These are phyloP conservation scores for Limnephilus marmoratus DNA, from an alignment of 2,888 invertebrate species.

Conservation along the genomic window DNA sequence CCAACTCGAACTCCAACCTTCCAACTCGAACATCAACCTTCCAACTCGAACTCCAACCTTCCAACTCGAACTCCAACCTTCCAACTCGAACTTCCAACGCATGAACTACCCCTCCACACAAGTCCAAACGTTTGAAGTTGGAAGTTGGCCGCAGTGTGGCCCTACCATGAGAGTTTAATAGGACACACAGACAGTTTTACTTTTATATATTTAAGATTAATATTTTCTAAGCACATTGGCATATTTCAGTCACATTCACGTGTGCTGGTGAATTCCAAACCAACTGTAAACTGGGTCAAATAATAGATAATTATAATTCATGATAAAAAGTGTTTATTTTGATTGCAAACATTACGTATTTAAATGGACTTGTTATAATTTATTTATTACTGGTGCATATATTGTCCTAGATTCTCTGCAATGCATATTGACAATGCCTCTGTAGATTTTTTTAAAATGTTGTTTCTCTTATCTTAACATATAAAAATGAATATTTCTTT, in stretches of 20 bases:
- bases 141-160: too few species aligned
- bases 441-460: neutral
- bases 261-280: neutral
- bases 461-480: neutral
- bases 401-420: neutral
- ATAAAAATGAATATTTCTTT: neutral
- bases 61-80: too few species aligned
- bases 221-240: neutral
- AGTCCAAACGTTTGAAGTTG: too few species aligned
- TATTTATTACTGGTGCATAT: neutral
- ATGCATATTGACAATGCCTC: neutral
- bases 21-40: too few species aligned
- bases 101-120: too few species aligned
- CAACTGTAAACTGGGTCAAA: neutral
- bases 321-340: neutral
- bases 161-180: too few species aligned
- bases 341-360: neutral
- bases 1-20: too few species aligned
- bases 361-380: neutral
- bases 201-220: too few species aligned
- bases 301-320: neutral
- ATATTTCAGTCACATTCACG: neutral
- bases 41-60: too few species aligned
- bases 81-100: too few species aligned
- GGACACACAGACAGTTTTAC: too few species aligned